A percentile compares a stretch with the other conserved stretches of the same genome.
phyloP scores from a whole-genome alignment of 2,797 vertebrate species.

The Cottoperca gobio region DNA sequence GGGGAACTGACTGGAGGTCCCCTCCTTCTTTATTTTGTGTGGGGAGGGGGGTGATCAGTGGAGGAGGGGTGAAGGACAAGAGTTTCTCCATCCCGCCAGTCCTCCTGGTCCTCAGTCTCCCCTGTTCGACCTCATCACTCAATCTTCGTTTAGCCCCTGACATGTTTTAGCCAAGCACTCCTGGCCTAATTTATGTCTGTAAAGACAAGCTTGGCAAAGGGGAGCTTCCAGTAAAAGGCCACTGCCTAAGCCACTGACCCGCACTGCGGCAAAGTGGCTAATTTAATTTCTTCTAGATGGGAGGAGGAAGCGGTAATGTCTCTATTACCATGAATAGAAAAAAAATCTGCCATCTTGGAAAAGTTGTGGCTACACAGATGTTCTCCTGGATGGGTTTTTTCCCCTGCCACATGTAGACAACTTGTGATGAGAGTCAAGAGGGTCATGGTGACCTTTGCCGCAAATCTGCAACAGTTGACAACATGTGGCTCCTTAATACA shows the following conservation, averaged over 20 bases:
- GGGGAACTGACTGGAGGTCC: slow-evolving; percentile 59
- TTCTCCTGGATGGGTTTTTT: slow-evolving; percentile 37
- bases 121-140: slow-evolving; percentile 83
- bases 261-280: slow-evolving; percentile 74
- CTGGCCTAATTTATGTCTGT: slow-evolving; percentile 81
- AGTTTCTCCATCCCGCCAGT: slow-evolving; percentile 69
- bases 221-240: slow-evolving; percentile 80
- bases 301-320: slow-evolving; percentile 74
- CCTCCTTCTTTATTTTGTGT: slow-evolving; percentile 63
- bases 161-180: slow-evolving; percentile 83
- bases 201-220: slow-evolving; percentile 79
- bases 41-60: slow-evolving; percentile 34
- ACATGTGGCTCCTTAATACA: slow-evolving; percentile 56
- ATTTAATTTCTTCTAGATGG: slow-evolving; percentile 80
- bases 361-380: slow-evolving; percentile 46
- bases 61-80: slow-evolving; percentile 67
- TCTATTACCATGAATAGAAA: slow-evolving; percentile 60
- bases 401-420: slow-evolving; percentile 29
- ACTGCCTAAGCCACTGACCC: slow-evolving; percentile 76
- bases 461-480: slow-evolving; percentile 53
- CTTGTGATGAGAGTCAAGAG: slow-evolving; percentile 54
- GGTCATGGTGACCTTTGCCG: slow-evolving; percentile 61
- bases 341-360: slow-evolving; percentile 61
- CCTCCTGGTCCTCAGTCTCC: slow-evolving; percentile 74
- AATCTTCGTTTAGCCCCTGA: slow-evolving; percentile 85